Conservation (phyloP, 2,113 vertebrate genomes). For the Tupaia chinensis region DNA sequence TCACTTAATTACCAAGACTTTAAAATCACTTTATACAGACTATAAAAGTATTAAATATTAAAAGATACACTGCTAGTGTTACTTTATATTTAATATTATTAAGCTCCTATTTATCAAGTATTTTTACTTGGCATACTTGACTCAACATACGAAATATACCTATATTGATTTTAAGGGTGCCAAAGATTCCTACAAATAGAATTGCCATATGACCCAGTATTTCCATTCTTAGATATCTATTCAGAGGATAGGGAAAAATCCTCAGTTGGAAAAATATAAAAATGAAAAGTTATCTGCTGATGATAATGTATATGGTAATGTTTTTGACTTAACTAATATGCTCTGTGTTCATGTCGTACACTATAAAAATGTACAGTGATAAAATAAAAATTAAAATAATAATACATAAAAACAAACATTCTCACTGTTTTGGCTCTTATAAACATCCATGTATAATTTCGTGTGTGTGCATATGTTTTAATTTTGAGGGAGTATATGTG, state of each 20-base stretch:
- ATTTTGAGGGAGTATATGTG: background rate
- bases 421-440: background rate
- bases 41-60: constrained; percentile 1
- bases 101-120: constrained; percentile 31
- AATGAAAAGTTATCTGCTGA: too few species aligned
- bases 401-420: background rate
- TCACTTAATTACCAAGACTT: too few species aligned
- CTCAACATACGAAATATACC: background rate
- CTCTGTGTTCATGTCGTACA: too few species aligned
- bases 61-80: background rate
- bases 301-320: too few species aligned
- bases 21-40: too few species aligned
- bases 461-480: background rate
- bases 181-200: background rate
- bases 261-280: too few species aligned
- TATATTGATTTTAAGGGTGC: constrained; percentile 42
- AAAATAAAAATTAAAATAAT: too few species aligned
- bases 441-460: background rate
- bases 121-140: background rate
- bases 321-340: too few species aligned
- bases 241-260: too few species aligned
- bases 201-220: too few species aligned
- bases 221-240: too few species aligned
- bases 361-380: too few species aligned
- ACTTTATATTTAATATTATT: background rate